Evolutionary conservation across 2,113 vertebrate species (phyloP), one percentile per base, ranked within the genome.

Genomic region (Riparia riparia): DNA sequence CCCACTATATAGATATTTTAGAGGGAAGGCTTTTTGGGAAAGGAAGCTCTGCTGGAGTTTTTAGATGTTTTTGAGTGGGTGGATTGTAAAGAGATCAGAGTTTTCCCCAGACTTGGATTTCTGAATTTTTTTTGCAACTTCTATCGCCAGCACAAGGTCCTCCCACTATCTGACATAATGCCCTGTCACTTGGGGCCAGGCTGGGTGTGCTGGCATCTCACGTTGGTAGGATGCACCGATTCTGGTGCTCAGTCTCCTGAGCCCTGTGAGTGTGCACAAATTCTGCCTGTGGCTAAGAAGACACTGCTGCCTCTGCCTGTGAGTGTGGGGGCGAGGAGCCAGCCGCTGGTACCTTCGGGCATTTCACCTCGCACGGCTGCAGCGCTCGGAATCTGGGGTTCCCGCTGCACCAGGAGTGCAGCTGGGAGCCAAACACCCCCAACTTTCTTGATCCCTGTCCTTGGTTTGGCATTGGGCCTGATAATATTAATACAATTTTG

Each of bases 321-420:
- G 41, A 3, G 4, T 10, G 22, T 10, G 7, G 6, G 16, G 17
- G 1, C 0, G 0, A 71, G 57, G 45, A 84, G 39, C 21, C 0
- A 0, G 15, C 34, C 56, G 31, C 53, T 47, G 65, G 1, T 32
- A 2, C 17, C 51, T 63, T 34, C 0, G 3, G 51, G 24, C 1
- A 0, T 45, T 45, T 50, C 11, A 2, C 32, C 32, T 44, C 2
- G 2, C 0, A 0, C 21, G 51, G 58, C 31, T 2, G 1, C n/a
- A 26, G 29, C 0, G 0, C 51, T 66, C 9, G 3, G 50, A 68
- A 61, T 12, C 2, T 19, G 7, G 16, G 47, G 7, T 2, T 34
- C 32, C 21, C 0, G 0, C 51, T 49, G 37, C 8, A 8, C 32
- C 61, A 50, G 45, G 31, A 54, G 11, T 1, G 0, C 51, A 61